phyloP scores from a whole-genome alignment of 1,140 invertebrate species.

The Cherax destructor region DNA sequence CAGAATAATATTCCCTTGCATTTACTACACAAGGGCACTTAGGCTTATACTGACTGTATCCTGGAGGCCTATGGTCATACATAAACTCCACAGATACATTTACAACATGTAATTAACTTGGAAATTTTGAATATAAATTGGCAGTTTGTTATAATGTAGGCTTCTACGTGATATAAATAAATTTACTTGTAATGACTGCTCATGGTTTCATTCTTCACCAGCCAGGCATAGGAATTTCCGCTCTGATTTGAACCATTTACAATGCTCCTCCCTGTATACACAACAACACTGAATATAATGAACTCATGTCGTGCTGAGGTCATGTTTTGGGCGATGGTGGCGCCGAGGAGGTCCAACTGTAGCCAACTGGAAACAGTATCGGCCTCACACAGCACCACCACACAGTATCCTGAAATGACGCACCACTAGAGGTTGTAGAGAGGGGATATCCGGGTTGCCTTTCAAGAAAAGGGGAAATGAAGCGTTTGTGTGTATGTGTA shows the following conservation, averaged over 20 bases:
- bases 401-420: not conserved
- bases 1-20: too few species aligned
- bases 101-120: not conserved
- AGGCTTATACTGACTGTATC: too few species aligned
- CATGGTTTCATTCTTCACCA: too few species aligned
- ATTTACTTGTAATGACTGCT: too few species aligned
- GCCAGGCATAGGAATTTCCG: too few species aligned
- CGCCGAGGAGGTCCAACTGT: not conserved
- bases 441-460: not conserved
- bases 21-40: too few species aligned
- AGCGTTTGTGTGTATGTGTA: too few species aligned
- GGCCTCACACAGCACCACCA: not conserved
- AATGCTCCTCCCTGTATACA: not conserved
- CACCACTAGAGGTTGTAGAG: not conserved
- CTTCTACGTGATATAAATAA: too few species aligned
- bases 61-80: too few species aligned
- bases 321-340: not conserved
- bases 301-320: not conserved
- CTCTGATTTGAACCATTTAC: not conserved
- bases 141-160: too few species aligned
- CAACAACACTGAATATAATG: not conserved
- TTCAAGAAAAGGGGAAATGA: slow-evolving; percentile 10
- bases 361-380: not conserved
- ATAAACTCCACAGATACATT: not conserved
- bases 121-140: too few species aligned